These are phyloP conservation scores for Brachypodius melanocephalos DNA, from an alignment of 2,113 vertebrate species.

Conservation along the genomic window DNA sequence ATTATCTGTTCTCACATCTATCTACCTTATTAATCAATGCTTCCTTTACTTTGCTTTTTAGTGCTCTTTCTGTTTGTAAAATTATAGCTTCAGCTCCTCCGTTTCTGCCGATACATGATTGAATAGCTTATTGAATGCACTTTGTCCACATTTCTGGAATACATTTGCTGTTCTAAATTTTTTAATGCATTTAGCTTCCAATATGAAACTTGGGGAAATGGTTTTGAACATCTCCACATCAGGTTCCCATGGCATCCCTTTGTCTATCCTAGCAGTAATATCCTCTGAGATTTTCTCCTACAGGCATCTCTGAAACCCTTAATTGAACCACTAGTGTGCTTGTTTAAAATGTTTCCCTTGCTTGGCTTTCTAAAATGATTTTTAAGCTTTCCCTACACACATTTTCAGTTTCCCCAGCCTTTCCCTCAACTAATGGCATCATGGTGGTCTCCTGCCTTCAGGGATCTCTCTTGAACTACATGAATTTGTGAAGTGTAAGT, in stretches of 20 bases:
- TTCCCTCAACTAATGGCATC: neutral
- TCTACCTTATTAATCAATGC: neutral
- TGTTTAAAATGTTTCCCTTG: neutral
- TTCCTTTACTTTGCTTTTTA: neutral
- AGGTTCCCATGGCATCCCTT: neutral
- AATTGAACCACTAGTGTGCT: conserved; percentile 14
- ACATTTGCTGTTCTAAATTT: neutral
- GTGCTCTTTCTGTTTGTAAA: neutral
- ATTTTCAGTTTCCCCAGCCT: neutral
- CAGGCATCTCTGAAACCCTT: conserved; percentile 11
- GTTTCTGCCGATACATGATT: neutral
- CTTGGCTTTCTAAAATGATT: neutral
- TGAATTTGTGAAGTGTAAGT: neutral
- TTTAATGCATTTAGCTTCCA: neutral
- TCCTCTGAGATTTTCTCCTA: conserved; percentile 25
- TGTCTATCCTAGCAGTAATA: neutral
- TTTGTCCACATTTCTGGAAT: neutral
- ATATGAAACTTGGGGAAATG: neutral
- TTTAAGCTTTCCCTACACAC: neutral
- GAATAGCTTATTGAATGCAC: neutral
- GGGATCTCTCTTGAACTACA: neutral
- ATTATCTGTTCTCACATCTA: neutral
- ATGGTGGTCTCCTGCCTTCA: conserved; percentile 4
- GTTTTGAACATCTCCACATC: neutral
- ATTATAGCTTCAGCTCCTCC: neutral